phyloP scores from a whole-genome alignment of 2,888 invertebrate genomes.

The Scelioninae gen. 1 region DNA sequence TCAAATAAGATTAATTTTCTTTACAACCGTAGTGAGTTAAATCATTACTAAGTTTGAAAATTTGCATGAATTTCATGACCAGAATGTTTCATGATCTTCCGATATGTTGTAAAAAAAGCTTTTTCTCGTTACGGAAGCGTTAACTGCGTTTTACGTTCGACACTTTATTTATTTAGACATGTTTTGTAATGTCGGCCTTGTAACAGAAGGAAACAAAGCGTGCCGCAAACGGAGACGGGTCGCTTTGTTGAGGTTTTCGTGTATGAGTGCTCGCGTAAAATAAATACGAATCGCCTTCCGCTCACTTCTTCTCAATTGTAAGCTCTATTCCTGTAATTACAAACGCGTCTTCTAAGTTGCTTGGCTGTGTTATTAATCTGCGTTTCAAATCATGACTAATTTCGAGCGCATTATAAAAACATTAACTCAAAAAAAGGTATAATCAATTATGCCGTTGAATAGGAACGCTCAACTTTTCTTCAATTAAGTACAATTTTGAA shows the following conservation, averaged over 20 bases:
- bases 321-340: constrained; percentile 34
- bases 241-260: constrained; percentile 41
- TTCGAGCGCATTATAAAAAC: constrained; percentile 26
- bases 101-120: too few species aligned
- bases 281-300: constrained; percentile 46
- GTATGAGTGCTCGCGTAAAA: constrained; percentile 34
- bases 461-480: not conserved
- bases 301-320: constrained; percentile 36
- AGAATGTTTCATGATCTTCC: too few species aligned
- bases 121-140: not conserved
- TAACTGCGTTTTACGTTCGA: constrained; percentile 6
- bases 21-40: too few species aligned
- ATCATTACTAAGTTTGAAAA: too few species aligned
- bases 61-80: too few species aligned
- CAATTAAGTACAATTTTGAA: not conserved
- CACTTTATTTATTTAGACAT: constrained; percentile 28
- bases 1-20: too few species aligned
- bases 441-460: constrained; percentile 1
- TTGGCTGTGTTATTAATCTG: constrained; percentile 17
- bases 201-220: constrained; percentile 39
- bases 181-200: constrained; percentile 40
- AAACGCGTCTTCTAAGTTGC: constrained; percentile 30
- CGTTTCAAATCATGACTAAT: constrained; percentile 29
- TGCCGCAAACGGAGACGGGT: constrained; percentile 27
- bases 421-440: constrained; percentile 1